Evolutionary conservation across 2,113 vertebrate species (phyloP).

Genomic region (Trochalopteron elliotii): DNA sequence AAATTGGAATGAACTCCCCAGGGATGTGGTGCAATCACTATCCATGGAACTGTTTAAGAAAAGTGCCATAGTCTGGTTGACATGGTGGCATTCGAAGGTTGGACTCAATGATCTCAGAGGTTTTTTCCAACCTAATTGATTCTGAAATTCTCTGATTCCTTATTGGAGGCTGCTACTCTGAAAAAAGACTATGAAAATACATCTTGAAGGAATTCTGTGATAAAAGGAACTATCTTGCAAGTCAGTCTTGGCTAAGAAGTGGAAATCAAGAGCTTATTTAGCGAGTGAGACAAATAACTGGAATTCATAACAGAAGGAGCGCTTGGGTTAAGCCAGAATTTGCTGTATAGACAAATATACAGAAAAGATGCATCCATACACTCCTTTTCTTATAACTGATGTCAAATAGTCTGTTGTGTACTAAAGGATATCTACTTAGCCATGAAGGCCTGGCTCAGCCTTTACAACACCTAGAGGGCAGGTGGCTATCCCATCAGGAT

Average conservation of each 20-base stretch:
- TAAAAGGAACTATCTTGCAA: background rate
- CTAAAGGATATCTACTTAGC: background rate
- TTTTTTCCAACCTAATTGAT: background rate
- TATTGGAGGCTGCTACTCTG: background rate
- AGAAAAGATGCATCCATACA: background rate
- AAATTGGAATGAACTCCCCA: background rate
- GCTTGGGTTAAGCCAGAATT: background rate
- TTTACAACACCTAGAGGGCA: background rate
- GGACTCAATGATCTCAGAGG: background rate
- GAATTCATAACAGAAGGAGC: background rate
- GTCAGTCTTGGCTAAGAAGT: background rate
- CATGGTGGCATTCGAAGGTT: background rate
- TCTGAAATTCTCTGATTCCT: background rate
- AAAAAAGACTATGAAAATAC: background rate
- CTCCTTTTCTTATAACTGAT: background rate
- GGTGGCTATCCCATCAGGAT: background rate
- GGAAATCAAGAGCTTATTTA: background rate
- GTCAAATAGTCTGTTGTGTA: background rate
- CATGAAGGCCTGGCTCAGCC: background rate
- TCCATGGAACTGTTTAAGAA: background rate
- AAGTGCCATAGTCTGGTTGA: background rate
- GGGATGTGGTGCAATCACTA: background rate
- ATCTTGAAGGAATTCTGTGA: background rate
- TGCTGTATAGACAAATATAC: fast-evolving
- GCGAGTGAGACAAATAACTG: background rate